Percentiles rank a stretch among this genome's conserved stretches.
These are phyloP conservation scores for Limnephilus rhombicus DNA, from an alignment of 2,888 invertebrate genomes.

Conservation along the genomic window DNA sequence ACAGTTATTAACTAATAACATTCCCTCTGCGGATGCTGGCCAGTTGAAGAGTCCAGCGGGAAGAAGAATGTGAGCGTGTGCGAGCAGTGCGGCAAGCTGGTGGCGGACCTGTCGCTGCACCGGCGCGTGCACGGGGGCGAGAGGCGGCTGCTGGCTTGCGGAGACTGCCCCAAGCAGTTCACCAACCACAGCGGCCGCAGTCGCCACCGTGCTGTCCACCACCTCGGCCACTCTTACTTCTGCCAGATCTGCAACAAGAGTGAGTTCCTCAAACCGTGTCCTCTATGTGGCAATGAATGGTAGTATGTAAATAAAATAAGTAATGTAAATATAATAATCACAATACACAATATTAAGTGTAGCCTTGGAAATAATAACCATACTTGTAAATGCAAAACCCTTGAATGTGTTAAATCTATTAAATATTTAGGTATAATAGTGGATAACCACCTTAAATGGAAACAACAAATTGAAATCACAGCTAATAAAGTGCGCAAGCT, in stretches of 20 bases:
- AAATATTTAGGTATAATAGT: no score
- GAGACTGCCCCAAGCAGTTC: constrained; percentile 67
- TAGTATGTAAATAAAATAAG: no score
- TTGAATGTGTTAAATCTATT: no score
- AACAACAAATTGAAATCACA: no score
- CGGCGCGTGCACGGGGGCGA: constrained; percentile 36
- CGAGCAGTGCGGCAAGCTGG: constrained; percentile 59
- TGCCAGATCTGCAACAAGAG: constrained; percentile 74
- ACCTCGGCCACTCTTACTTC: constrained; percentile 71
- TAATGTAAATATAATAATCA: no score
- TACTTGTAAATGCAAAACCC: no score
- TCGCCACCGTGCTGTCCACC: constrained; percentile 71
- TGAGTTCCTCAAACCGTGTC: constrained; percentile 66
- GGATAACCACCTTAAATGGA: no score
- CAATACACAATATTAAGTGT: no score
- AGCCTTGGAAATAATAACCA: no score
- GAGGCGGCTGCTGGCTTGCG: constrained; percentile 49
- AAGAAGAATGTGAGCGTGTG: constrained; percentile 34
- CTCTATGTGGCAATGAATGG: no score
- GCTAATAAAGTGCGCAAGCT: no score
- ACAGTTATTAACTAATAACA: not conserved
- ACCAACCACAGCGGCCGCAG: constrained; percentile 67
- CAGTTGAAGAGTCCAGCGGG: not conserved
- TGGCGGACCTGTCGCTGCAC: constrained; percentile 48
- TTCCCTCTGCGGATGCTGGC: not conserved